phyloP scores from a whole-genome alignment of 2,797 vertebrate genomes.

The Poliocrania exsul region DNA sequence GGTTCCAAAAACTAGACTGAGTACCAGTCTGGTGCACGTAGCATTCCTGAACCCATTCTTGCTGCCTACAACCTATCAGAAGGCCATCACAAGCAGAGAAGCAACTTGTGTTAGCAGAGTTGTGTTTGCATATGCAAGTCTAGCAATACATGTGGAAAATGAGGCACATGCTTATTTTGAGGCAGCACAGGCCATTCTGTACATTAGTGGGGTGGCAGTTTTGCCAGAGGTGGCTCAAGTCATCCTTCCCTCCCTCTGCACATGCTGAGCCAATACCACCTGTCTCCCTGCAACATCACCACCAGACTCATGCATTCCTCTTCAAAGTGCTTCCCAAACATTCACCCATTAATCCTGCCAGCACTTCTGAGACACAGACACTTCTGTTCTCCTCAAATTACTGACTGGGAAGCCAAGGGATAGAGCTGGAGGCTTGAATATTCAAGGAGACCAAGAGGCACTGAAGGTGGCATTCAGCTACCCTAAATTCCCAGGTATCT shows the following conservation, averaged over 20 bases:
- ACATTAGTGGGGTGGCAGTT: not conserved
- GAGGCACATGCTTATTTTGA: not conserved
- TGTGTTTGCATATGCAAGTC: not conserved
- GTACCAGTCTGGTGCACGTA: not conserved
- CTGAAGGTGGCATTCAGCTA: not conserved
- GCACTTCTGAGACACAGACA: conserved; percentile 5
- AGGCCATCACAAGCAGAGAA: not conserved
- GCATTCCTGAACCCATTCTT: not conserved
- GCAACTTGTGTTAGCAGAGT: not conserved
- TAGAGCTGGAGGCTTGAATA: conserved; percentile 15
- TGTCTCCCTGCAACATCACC: not conserved
- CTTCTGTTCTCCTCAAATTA: not conserved
- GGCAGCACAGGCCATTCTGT: not conserved
- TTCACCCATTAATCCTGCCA: not conserved
- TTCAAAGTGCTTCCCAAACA: not conserved
- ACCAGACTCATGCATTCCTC: not conserved
- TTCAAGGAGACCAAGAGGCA: not conserved
- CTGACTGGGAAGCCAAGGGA: not conserved
- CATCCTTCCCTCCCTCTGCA: not conserved
- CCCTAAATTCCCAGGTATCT: not conserved
- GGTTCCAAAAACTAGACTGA: not conserved
- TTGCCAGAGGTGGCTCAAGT: not conserved
- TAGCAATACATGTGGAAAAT: not conserved
- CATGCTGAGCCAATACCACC: not conserved
- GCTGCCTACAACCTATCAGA: not conserved